Conservation (phyloP, 2,888 invertebrate species). For the Andrena fulva region DNA sequence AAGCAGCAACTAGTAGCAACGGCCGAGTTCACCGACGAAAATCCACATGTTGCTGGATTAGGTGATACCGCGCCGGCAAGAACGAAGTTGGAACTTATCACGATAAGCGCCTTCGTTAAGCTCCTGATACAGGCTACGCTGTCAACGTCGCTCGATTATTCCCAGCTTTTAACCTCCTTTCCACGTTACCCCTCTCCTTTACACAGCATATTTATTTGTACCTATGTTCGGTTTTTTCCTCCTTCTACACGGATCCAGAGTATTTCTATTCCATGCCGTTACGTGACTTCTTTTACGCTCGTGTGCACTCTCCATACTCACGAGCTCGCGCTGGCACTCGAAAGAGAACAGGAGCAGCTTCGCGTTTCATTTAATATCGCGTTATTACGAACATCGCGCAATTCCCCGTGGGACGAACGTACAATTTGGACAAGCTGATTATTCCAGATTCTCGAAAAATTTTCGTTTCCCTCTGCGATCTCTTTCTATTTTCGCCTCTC, state of each 20-base stretch:
- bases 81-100: slow-evolving; percentile 58
- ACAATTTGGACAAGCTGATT: slow-evolving; percentile 33
- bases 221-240: slow-evolving; percentile 4
- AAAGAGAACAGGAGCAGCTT: neutral
- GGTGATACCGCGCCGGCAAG: slow-evolving; percentile 34
- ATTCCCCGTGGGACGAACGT: neutral
- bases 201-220: neutral
- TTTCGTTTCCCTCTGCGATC: neutral
- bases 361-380: slow-evolving; percentile 39
- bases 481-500: neutral
- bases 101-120: slow-evolving; percentile 59
- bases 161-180: slow-evolving; percentile 34
- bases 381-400: slow-evolving; percentile 24
- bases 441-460: neutral
- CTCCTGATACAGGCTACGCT: slow-evolving; percentile 24
- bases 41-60: slow-evolving; percentile 50
- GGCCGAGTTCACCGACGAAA: slow-evolving; percentile 28
- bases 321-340: neutral
- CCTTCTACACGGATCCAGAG: slow-evolving; percentile 22
- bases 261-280: slow-evolving; percentile 28
- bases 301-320: neutral
- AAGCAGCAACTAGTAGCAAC: slow-evolving; percentile 61
- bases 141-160: slow-evolving; percentile 52
- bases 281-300: slow-evolving; percentile 13
- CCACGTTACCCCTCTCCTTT: neutral